These are phyloP conservation scores for Oscheius myriophilus DNA, from an alignment of 2,888 invertebrate genomes.

Conservation along the genomic window DNA sequence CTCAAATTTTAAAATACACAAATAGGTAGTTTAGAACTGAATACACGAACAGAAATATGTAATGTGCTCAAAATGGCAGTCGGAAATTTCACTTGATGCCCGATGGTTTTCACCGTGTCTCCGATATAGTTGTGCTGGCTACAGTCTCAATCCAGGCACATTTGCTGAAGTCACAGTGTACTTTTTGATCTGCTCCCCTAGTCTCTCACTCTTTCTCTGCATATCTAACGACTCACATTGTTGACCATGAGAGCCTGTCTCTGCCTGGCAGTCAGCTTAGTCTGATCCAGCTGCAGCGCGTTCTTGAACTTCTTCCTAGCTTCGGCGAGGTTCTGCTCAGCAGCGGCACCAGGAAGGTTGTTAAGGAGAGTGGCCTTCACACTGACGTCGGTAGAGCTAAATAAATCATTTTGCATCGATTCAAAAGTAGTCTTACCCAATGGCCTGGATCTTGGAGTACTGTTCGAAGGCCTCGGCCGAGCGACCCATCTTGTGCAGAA, in stretches of 20 bases:
- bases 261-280: conserved; percentile 81
- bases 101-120: too few species aligned
- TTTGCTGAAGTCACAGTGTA: too few species aligned
- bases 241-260: conserved; percentile 85
- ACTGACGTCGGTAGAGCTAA: conserved; percentile 84
- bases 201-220: too few species aligned
- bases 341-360: conserved; percentile 90
- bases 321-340: conserved; percentile 92
- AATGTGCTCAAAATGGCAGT: too few species aligned
- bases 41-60: too few species aligned
- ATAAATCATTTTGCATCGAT: conserved; percentile 1
- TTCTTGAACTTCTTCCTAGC: conserved; percentile 95
- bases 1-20: too few species aligned
- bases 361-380: conserved; percentile 91
- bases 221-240: conserved; percentile 77
- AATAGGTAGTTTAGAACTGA: too few species aligned
- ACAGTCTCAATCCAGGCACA: too few species aligned
- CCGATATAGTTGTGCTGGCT: too few species aligned
- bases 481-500: conserved; percentile 57
- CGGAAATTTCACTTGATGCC: too few species aligned
- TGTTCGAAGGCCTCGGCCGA: conserved; percentile 56
- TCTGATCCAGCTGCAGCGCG: conserved; percentile 74
- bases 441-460: conserved; percentile 51
- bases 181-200: too few species aligned
- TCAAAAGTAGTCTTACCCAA: conserved; percentile 29